Evolutionary conservation across 1,140 invertebrate species (phyloP).

Genomic region (Idris sp.): DNA sequence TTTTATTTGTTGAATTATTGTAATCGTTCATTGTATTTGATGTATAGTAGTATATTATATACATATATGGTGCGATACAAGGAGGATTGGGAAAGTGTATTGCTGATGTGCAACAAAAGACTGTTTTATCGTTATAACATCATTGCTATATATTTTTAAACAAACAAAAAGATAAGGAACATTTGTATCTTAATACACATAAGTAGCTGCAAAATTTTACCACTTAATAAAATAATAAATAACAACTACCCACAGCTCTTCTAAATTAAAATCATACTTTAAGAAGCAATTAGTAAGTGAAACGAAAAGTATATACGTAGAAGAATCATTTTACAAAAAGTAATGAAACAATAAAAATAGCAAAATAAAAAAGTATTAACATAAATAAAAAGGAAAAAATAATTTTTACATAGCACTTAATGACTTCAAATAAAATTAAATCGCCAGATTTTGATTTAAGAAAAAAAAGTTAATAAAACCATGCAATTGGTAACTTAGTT

Average conservation of each 20-base stretch:
- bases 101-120: constrained; percentile 65
- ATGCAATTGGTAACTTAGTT: constrained; percentile 15
- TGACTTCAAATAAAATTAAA: constrained; percentile 33
- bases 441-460: too few species aligned
- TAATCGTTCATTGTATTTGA: too few species aligned
- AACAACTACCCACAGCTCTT: constrained; percentile 21
- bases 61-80: constrained; percentile 14
- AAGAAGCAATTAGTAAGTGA: constrained; percentile 10
- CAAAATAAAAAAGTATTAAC: constrained; percentile 6
- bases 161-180: constrained; percentile 24
- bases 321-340: too few species aligned
- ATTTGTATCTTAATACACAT: constrained; percentile 29
- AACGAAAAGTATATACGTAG: too few species aligned
- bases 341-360: too few species aligned
- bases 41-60: neutral
- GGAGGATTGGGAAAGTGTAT: constrained; percentile 33
- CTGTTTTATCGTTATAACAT: constrained; percentile 64
- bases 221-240: constrained; percentile 16
- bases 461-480: neutral
- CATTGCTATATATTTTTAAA: constrained; percentile 37
- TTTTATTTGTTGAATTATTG: constrained; percentile 8
- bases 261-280: constrained; percentile 18
- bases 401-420: constrained; percentile 21
- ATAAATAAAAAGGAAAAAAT: constrained; percentile 1
- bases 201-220: constrained; percentile 21